Base-by-base conservation (phyloP, 2,888 invertebrate species). In the Dynastes tityus region DNA sequence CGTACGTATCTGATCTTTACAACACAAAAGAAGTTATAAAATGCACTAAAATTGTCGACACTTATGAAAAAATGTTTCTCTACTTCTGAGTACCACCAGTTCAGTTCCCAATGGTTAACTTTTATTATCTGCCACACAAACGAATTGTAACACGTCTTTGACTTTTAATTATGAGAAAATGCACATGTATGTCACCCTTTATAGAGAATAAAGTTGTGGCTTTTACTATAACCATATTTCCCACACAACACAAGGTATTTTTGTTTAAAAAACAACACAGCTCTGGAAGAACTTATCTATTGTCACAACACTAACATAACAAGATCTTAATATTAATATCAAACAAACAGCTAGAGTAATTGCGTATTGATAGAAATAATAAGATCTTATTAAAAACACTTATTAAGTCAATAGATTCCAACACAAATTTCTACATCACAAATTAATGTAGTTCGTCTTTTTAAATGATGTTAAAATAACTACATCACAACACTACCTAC, bases 281-380 rank as follows among this genome's bases (percentile, higher is more conserved):
- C 22, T 82, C 80, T 80, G 82, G 76, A 82, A 82, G 81, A 82
- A 82, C 82, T 82, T 81, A 82, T 82, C 82, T 82, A 82, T 82
- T 82, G 81, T 79, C 80, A 81, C 80, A 82, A 79, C 78, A 78
- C 78, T 80, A 74, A 40, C 67, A 55, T 58, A 68, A 76, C 78
- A 79, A 70, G 63, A 78, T 76, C 79, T 73, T 71, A 77, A 79
- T 73, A 77, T 79, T 55, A 40, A 67, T 55, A 71, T 79, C 55
- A 71, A 76, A 40, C 55, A 40, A 75, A 63, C 8, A 76, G 32
- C 55, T 67, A 51, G 16, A 58, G 27, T 45, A 61, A 74, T 45
- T 22, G 61, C 61, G 55, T 71, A 5, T 64, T n/a, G 75, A 76
- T 32, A 67, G 70, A 79, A 68, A 79, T 68, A 65, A 53, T 76